These are phyloP conservation scores for Melanotaenia nigrans DNA, from an alignment of 2,797 vertebrate species.

Conservation along the genomic window DNA sequence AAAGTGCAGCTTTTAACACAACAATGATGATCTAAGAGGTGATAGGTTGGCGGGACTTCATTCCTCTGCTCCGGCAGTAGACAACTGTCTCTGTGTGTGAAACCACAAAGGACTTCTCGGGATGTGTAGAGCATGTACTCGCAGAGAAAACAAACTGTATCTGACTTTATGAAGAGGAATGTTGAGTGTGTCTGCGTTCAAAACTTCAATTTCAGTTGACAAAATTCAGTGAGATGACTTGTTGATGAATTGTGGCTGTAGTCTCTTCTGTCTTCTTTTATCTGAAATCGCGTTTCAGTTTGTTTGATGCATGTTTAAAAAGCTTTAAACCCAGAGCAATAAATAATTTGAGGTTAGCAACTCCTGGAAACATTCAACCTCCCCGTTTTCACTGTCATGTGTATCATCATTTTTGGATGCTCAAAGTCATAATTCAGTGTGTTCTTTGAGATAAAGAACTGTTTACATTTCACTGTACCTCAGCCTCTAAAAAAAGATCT, in stretches of 20 bases:
- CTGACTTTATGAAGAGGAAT: slow-evolving; percentile 22
- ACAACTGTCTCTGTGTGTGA: slow-evolving; percentile 44
- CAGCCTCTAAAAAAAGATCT: not conserved
- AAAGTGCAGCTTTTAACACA: slow-evolving; percentile 67
- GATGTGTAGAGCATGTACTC: slow-evolving; percentile 17
- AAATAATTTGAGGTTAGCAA: slow-evolving; percentile 43
- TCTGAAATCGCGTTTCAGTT: not conserved
- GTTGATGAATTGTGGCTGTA: not conserved
- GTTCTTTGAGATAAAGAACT: slow-evolving; percentile 29
- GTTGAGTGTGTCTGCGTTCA: slow-evolving; percentile 1
- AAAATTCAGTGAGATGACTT: slow-evolving; percentile 5
- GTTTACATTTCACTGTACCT: slow-evolving; percentile 30
- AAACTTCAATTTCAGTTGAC: not conserved
- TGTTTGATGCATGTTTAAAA: slow-evolving; percentile 19
- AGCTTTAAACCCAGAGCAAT: slow-evolving; percentile 28
- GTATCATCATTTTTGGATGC: slow-evolving; percentile 45
- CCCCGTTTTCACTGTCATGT: slow-evolving; percentile 20
- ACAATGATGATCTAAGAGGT: slow-evolving; percentile 43
- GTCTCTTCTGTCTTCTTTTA: not conserved
- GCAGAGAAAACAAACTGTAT: slow-evolving; percentile 30
- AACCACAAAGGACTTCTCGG: slow-evolving; percentile 31
- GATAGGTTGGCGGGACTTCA: slow-evolving; percentile 40
- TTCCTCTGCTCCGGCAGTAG: slow-evolving; percentile 31
- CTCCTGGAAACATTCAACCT: slow-evolving; percentile 51
- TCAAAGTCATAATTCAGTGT: slow-evolving; percentile 27